Base-by-base conservation (phyloP, 2,113 vertebrate species). In the Rhombomys opimus region DNA sequence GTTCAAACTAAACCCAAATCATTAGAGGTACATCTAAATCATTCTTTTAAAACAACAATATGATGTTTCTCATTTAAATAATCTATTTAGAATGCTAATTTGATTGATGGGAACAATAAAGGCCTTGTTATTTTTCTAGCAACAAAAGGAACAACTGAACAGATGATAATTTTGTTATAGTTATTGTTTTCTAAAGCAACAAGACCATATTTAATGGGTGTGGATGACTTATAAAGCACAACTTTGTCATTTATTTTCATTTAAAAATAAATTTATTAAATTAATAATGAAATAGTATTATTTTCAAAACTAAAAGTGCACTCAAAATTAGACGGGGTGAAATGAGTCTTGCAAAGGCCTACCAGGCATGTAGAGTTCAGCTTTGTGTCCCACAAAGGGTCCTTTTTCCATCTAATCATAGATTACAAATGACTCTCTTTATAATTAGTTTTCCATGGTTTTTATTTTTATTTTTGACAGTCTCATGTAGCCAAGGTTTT, bases 1-100 rank as follows among this genome's bases (percentile, higher is more conserved):
- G 72, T 95, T 97, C 77, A 97, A 95, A 94, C 90, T 97, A 96
- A 95, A 77, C 23, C 54, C 85, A 96, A 92, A 96, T 96, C 95
- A 95, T 88, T 92, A 89, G 57, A 86, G 72, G 73, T 95, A 78
- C 89, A 96, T 96, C 63, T 95, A 96, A 96, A 92, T 95, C 82
- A 91, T 96, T 77, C 73, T 95, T 73, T 89, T 86, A 88, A 97
- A 96, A 82, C n/a, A 96, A 90, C 35, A 95, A 67, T 10, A 13
- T 52, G 12, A 81, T 14, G 13, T 70, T 94, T 96, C 96, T 67
- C 23, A 82, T 92, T 14, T 90, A 90, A 96, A 82, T 96, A 95
- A 96, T 91, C 1, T 52, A 93, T 96, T 80, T 92, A 23, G 97
- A 93, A 96, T 78, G 70, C 14, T 89, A 63, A 30, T 38, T 75